phyloP scores from a whole-genome alignment of 2,113 vertebrate species.

The Zingel zingel region DNA sequence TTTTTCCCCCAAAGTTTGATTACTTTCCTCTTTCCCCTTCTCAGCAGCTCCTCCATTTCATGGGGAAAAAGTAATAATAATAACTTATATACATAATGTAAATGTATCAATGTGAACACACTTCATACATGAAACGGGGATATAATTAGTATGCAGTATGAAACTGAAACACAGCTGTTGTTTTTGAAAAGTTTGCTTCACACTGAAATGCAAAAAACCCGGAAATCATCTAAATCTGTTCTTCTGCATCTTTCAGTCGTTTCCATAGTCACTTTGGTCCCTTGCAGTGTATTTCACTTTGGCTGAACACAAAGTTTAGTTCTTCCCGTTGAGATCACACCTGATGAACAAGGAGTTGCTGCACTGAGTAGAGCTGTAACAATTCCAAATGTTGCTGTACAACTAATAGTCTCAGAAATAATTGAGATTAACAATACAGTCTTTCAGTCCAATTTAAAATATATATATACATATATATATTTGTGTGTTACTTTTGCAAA shows the following conservation, averaged over 20 bases:
- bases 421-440: no score
- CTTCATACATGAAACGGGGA: neutral
- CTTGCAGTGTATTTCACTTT: neutral
- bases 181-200: neutral
- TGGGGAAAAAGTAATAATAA: neutral
- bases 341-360: no score
- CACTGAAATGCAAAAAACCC: neutral
- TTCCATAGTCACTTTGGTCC: neutral
- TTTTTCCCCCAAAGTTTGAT: neutral
- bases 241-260: neutral
- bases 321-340: neutral
- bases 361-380: no score
- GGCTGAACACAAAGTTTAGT: neutral
- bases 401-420: no score
- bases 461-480: no score
- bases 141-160: neutral
- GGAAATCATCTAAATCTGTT: neutral
- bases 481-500: no score
- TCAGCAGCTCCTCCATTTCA: neutral
- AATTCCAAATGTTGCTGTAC: no score
- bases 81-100: neutral
- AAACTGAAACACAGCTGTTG: constrained; percentile 3
- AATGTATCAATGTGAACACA: neutral
- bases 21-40: neutral
- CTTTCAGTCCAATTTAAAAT: no score